A percentile compares a stretch with the other conserved stretches of the same genome.
phyloP scores from a whole-genome alignment of 2,888 invertebrate species.

The Helleia helle region DNA sequence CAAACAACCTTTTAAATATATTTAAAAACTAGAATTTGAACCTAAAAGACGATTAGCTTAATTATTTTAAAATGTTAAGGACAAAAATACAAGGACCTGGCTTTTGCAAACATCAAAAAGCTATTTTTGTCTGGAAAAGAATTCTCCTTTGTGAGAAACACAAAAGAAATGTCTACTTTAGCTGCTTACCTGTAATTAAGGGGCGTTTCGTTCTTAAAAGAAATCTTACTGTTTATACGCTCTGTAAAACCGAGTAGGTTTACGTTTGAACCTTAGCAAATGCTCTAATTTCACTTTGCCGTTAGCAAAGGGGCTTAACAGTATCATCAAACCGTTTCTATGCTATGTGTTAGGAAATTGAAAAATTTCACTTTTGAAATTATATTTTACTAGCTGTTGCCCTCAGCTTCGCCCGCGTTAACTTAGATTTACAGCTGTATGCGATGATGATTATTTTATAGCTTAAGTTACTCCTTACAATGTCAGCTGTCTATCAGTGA shows the following conservation, averaged over 20 bases:
- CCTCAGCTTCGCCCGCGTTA: too few relatives aligned
- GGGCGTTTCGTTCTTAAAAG: constrained; percentile 10
- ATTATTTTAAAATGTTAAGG: constrained; percentile 1
- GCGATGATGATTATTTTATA: too few relatives aligned
- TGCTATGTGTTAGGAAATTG: too few relatives aligned
- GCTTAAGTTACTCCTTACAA: too few relatives aligned
- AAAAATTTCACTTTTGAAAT: too few relatives aligned
- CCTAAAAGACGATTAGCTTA: not conserved
- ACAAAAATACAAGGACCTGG: constrained; percentile 1
- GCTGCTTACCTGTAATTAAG: constrained; percentile 13
- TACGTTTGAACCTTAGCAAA: not conserved
- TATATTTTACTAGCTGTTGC: too few relatives aligned
- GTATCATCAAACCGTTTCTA: too few relatives aligned
- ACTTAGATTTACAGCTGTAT: too few relatives aligned
- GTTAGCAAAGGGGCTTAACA: too few relatives aligned
- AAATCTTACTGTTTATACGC: constrained; percentile 4
- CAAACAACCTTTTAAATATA: too few relatives aligned
- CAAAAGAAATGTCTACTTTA: constrained; percentile 12
- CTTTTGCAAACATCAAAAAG: constrained; percentile 8
- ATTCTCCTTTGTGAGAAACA: constrained; percentile 8
- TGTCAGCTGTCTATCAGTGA: too few relatives aligned
- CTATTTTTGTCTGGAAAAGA: constrained; percentile 4
- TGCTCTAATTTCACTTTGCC: not conserved
- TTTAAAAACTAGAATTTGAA: too few relatives aligned
- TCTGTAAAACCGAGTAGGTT: not conserved